Conservation (phyloP, 2,888 invertebrate species). For the Furcula furcula region DNA sequence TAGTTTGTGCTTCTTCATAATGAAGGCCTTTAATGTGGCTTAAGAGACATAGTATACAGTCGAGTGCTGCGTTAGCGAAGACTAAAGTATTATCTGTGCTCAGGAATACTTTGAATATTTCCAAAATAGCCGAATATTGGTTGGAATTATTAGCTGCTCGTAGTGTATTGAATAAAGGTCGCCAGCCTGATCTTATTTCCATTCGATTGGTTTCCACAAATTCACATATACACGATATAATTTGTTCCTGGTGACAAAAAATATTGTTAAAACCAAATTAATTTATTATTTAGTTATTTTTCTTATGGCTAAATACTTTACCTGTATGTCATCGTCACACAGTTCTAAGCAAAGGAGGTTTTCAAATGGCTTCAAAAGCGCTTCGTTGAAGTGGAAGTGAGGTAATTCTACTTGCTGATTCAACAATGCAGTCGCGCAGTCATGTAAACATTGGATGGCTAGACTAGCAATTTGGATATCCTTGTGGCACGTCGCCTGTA, state of each 20-base stretch:
- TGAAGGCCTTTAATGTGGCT: conserved; percentile 88
- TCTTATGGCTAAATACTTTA: too few species aligned
- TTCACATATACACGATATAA: conserved; percentile 97
- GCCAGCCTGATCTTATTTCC: conserved; percentile 97
- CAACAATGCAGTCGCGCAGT: conserved; percentile 92
- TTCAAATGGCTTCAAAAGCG: conserved; percentile 96
- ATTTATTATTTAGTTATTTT: too few species aligned
- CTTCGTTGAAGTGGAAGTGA: conserved; percentile 98
- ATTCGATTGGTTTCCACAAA: conserved; percentile 97
- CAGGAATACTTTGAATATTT: conserved; percentile 96
- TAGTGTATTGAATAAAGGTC: conserved; percentile 96
- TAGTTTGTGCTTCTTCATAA: conserved; percentile 74
- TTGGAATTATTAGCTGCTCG: conserved; percentile 91
- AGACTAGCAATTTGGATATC: conserved; percentile 94
- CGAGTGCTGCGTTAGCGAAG: conserved; percentile 96
- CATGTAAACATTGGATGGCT: conserved; percentile 95
- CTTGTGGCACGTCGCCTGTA: conserved; percentile 93
- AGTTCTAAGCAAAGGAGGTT: conserved; percentile 95
- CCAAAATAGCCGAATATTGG: conserved; percentile 88
- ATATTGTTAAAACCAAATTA: background rate
- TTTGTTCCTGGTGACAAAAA: conserved; percentile 85
- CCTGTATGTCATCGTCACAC: conserved; percentile 96
- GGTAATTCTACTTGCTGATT: conserved; percentile 94
- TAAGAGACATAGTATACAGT: conserved; percentile 94
- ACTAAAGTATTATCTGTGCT: conserved; percentile 96